Conservation (phyloP, 30 jellyfish, hydroid and myxozoan genomes). For the Thelohanellus kitauei region DNA sequence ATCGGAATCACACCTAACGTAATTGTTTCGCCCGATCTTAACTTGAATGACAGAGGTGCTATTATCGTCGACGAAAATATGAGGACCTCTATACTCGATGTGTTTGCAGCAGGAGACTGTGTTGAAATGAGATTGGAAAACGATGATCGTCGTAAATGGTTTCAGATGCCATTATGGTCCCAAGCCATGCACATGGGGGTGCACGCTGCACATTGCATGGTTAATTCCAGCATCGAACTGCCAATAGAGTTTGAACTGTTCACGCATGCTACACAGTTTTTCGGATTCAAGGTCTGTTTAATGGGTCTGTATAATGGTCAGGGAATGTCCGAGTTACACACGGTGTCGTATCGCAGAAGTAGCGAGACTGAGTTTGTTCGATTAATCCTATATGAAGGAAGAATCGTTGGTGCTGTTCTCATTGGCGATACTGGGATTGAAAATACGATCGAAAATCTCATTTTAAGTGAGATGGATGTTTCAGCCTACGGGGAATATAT, state of each 20-base stretch:
- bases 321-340: constrained; percentile 16
- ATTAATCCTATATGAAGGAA: constrained; percentile 22
- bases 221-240: constrained; percentile 4
- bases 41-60: constrained; percentile 22
- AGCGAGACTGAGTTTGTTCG: constrained; percentile 36
- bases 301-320: constrained; percentile 40
- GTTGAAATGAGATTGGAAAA: constrained; percentile 20
- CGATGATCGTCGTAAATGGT: constrained; percentile 33
- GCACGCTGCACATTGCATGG: constrained; percentile 35
- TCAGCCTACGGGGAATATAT: constrained; percentile 23
- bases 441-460: constrained; percentile 50
- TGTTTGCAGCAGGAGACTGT: constrained; percentile 66
- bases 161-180: constrained; percentile 80
- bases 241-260: constrained; percentile 41
- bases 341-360: constrained; percentile 23
- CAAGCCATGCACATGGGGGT: constrained; percentile 78
- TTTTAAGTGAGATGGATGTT: constrained; percentile 32
- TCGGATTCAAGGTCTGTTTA: constrained; percentile 38
- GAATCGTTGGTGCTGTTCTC: constrained; percentile 42
- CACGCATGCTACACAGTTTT: constrained; percentile 49
- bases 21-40: constrained; percentile 1
- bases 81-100: constrained; percentile 24
- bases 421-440: constrained; percentile 78
- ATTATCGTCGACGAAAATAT: constrained; percentile 29
- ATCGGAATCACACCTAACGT: constrained; percentile 42